phyloP scores from a whole-genome alignment of 2,797 vertebrate genomes.

The Peromyscus attwateri region DNA sequence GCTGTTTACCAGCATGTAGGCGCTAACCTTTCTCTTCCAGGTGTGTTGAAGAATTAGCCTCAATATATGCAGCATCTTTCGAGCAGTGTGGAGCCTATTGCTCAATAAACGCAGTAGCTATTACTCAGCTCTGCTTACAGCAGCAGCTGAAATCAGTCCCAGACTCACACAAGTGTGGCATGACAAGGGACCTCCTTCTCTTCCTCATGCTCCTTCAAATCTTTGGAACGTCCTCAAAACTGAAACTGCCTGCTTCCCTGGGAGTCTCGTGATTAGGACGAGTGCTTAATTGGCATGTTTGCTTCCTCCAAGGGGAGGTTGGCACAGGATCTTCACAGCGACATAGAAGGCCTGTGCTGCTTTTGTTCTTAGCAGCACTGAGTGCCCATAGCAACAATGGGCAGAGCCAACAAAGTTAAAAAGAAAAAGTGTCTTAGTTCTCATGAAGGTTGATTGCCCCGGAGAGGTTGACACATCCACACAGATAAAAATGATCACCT shows the following conservation, averaged over 20 bases:
- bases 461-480: not conserved
- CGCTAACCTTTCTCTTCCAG: not conserved
- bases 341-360: not conserved
- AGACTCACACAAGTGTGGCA: not conserved
- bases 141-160: not conserved
- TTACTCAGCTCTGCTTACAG: not conserved
- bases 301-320: constrained; percentile 52
- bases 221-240: constrained; percentile 61
- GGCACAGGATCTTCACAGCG: not conserved
- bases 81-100: not conserved
- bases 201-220: not conserved
- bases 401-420: constrained; percentile 28
- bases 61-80: not conserved
- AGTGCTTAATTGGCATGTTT: constrained; percentile 70
- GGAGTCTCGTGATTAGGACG: not conserved
- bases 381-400: constrained; percentile 40
- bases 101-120: not conserved
- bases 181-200: not conserved
- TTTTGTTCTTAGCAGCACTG: constrained; percentile 40
- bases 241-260: constrained; percentile 41
- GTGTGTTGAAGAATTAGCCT: not conserved
- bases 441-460: not conserved
- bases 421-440: not conserved
- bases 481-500: constrained; percentile 43
- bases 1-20: not conserved